Base-by-base conservation (phyloP, 2,797 vertebrate species). In the Premnoplex brunnescens region DNA sequence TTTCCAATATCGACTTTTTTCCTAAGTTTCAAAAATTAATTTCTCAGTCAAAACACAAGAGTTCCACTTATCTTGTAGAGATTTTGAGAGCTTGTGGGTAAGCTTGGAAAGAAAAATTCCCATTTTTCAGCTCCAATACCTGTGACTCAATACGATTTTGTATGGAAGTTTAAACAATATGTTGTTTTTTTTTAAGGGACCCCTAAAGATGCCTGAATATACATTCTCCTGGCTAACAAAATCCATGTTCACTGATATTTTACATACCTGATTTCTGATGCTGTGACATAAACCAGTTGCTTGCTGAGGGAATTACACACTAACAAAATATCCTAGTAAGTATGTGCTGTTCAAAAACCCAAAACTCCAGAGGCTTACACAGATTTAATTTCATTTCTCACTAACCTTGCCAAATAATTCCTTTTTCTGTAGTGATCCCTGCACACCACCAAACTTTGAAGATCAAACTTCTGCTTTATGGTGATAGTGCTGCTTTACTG, bases 81-180 rank as follows among this genome's bases (percentile, higher is more conserved):
- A 44, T 16, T 79, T 54, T 79, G 24, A 51, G 12, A 73, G 26
- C 12, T 48, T 73, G 13, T 8, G 66, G 16, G n/a, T 58, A 64
- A 75, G 17, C 10, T 59, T 39, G 26, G 27, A 58, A 81, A 91
- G 36, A 89, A 17, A 68, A 74, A 58, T 58, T 44, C 17, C 5
- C 14, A 9, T 75, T 78, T 95, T 92, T 87, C 48, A 62, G 9
- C 58, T 78, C 39, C 26, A 67, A 15, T 34, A 62, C 17, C 23
- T 60, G 19, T 3, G 0, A 44, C 4, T 58, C 8, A 10, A 24
- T 78, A 88, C 6, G 10, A 63, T 63, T 89, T 78, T 67, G 7
- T 59, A 60, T 0, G 1, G 9, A 9, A 63, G 2, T 11, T 84
- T 75, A 84, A 89, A 55, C 8, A 76, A 41, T 0, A 0, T 22